Percentiles rank a stretch among this genome's conserved stretches.
Evolutionary conservation across 2,113 vertebrate genomes (phyloP).

Genomic region (Pristiophorus japonicus): DNA sequence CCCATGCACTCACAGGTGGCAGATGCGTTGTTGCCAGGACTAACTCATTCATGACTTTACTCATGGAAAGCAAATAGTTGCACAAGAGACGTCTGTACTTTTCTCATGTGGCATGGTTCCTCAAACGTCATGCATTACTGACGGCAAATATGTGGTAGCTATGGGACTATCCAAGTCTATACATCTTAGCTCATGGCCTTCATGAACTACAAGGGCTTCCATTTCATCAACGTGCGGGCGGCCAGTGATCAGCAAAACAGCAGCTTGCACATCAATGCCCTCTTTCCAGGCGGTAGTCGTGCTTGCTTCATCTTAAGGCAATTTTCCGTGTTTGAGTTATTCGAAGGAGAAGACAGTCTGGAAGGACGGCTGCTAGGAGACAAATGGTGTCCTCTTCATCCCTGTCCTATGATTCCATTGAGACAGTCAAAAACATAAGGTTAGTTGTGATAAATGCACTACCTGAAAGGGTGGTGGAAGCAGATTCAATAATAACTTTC

Average conservation of each 20-base stretch:
- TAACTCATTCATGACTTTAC: neutral
- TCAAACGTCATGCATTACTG: neutral
- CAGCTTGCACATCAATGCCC: neutral
- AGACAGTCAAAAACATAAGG: neutral
- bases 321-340: neutral
- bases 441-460: neutral
- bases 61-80: neutral
- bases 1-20: too few species aligned
- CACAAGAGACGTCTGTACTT: neutral
- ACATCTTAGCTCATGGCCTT: neutral
- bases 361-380: neutral
- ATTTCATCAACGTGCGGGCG: neutral
- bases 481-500: neutral
- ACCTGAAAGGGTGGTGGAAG: neutral
- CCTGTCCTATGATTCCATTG: neutral
- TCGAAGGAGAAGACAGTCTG: neutral
- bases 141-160: neutral
- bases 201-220: neutral
- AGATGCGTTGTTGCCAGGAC: too few species aligned
- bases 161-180: neutral
- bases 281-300: neutral
- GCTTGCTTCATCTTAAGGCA: neutral
- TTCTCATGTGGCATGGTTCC: neutral
- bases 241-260: neutral
- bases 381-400: neutral